These are phyloP conservation scores for Zapus hudsonius DNA, from an alignment of 2,113 vertebrate genomes.

Conservation along the genomic window DNA sequence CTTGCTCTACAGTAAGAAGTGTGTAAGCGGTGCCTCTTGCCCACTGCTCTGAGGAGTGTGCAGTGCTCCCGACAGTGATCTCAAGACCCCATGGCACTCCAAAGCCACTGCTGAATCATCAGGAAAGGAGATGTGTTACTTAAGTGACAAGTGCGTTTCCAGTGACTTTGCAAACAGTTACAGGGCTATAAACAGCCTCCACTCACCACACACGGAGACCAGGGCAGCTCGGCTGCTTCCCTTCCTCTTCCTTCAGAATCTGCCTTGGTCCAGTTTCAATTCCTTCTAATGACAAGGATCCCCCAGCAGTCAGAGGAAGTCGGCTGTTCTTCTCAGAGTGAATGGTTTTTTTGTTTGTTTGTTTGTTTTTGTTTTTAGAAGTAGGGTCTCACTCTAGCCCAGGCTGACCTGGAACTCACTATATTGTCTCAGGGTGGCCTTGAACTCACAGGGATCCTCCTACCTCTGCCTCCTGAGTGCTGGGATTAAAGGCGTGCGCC, in stretches of 20 bases:
- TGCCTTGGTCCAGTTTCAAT: neutral
- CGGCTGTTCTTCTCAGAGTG: neutral
- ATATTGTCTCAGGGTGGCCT: too few relatives aligned
- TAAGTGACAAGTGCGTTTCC: neutral
- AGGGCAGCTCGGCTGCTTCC: fast-evolving
- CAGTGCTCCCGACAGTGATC: neutral
- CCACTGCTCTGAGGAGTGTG: neutral
- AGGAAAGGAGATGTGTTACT: neutral
- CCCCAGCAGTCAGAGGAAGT: neutral
- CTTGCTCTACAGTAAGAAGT: neutral
- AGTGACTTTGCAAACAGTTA: neutral
- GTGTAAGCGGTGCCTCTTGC: neutral
- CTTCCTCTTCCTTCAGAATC: neutral
- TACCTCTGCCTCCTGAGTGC: too few relatives aligned
- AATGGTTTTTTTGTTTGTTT: too few relatives aligned
- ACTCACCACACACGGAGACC: too few relatives aligned
- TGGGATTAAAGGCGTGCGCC: too few relatives aligned
- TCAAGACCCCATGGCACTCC: neutral
- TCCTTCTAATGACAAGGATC: neutral
- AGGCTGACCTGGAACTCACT: too few relatives aligned
- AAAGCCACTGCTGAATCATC: neutral
- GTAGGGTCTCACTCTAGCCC: too few relatives aligned
- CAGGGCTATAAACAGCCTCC: neutral
- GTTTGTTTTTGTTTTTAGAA: too few relatives aligned
- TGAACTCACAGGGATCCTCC: too few relatives aligned